Evolutionary conservation across 1,140 invertebrate genomes (phyloP).

Genomic region (Drosophila tani): DNA sequence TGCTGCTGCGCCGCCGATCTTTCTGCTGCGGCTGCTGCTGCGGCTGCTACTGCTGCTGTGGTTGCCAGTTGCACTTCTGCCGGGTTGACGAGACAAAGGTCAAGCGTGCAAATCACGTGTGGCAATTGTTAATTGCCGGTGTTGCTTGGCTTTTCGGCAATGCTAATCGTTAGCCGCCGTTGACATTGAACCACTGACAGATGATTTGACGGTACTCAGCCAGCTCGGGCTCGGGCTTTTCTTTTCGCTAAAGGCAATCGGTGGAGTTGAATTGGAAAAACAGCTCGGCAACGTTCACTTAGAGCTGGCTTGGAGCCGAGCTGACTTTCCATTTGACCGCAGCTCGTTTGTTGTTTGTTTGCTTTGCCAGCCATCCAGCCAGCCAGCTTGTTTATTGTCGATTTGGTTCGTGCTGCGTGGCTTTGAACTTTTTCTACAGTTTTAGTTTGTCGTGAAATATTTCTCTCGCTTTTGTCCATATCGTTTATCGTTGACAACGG

Average conservation of each 20-base stretch:
- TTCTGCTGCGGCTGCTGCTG: slow-evolving; percentile 9
- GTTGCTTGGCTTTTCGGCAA: slow-evolving; percentile 48
- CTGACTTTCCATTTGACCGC: slow-evolving; percentile 81
- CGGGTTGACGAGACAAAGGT: slow-evolving; percentile 30
- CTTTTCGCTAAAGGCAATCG: slow-evolving; percentile 40
- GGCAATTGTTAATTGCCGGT: slow-evolving; percentile 59
- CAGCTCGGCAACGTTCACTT: slow-evolving; percentile 60
- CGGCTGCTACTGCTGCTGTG: slow-evolving; percentile 4
- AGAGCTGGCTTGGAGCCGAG: slow-evolving; percentile 24
- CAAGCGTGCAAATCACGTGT: slow-evolving; percentile 72
- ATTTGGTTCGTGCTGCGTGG: slow-evolving; percentile 65
- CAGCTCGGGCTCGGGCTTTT: slow-evolving; percentile 25
- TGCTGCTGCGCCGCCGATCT: slow-evolving; percentile 7
- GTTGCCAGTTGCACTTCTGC: slow-evolving; percentile 31
- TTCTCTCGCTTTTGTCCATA: slow-evolving; percentile 39
- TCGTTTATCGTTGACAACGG: slow-evolving; percentile 49
- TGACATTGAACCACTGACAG: slow-evolving; percentile 54
- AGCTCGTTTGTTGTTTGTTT: slow-evolving; percentile 57
- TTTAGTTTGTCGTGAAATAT: slow-evolving; percentile 57
- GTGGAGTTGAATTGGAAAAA: slow-evolving; percentile 67
- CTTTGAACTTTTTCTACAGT: slow-evolving; percentile 62
- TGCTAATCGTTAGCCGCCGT: slow-evolving; percentile 34
- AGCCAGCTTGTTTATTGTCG: slow-evolving; percentile 59
- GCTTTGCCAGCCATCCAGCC: slow-evolving; percentile 3
- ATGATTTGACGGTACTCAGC: slow-evolving; percentile 2